Evolutionary conservation across 2,797 vertebrate genomes (phyloP), one percentile per base, ranked within the genome.

Genomic region (Silurus aristotelis): DNA sequence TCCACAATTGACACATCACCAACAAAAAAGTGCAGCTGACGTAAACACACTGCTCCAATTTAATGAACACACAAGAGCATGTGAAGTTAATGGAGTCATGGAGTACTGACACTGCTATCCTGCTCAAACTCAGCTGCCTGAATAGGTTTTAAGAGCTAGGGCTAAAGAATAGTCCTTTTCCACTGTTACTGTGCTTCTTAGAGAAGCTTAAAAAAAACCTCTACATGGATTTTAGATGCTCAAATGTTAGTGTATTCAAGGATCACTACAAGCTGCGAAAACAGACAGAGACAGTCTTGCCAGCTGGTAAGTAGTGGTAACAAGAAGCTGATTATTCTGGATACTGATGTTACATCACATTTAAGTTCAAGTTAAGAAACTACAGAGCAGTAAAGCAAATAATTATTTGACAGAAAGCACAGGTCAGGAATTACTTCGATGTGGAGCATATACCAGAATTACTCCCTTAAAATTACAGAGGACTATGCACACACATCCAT

Each of bases 81-180:
- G 19, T 64, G n/a, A 61, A 61, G 73, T 66, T 83, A 83, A 56
- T 77, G 61, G 83, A 43, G 61, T 64, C 68, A 38, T 55, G 79
- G 70, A 77, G 73, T 48, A 66, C 75, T 20, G 58, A 60, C 63
- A 43, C 78, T 72, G 80, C 61, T 22, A 79, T 75, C 25, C 66
- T 72, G 78, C 82, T 68, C 71, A 68, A 48, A 43, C 61, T 81
- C 20, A 43, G 38, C 46, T 63, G 78, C 75, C 58, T 78, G 78
- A 86, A 71, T 15, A 71, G 75, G 73, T 38, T 60, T 82, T 46
- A 71, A 77, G 87, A 27, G 46, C 38, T 25, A 48, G 70, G 70
- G 71, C 72, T 73, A 82, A 81, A 17, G 73, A 66, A 71, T 63
- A 64, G 63, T 13, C 58, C 20, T 63, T 43, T 66, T 55, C 77